Evolutionary conservation across 2,888 invertebrate species (phyloP), one percentile per base, ranked within the genome.

Genomic region (Agrilus mali): DNA sequence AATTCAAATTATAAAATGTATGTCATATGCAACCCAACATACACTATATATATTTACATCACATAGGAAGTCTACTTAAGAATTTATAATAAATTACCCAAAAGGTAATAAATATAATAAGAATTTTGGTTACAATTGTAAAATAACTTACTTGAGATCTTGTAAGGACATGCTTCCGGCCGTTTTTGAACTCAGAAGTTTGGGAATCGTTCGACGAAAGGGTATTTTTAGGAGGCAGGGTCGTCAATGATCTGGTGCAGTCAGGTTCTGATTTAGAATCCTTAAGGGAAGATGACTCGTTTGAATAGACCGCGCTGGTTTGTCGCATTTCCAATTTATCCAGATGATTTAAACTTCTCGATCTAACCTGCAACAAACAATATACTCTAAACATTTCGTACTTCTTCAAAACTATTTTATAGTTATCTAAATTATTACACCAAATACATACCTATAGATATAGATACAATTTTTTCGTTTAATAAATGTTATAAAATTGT

Each of bases 311-410:
- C 14, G 54, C 56, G 14, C 64, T 60, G n/a, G n/a, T n/a, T 46
- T 65, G 66, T 41, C 65, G 57, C 65, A 65, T 64, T 60, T 80
- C 78, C 59, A 82, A 66, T 52, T 74, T 74, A 70, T 82, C 81
- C 63, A 82, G 70, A 63, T 82, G 81, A 52, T 80, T 82, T 59
- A 82, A 69, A 63, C 81, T 82, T 62, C 81, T 74, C 49, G 81
- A 82, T 60, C 82, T 80, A 56, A 81, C 74, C 82, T 82, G 69
- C 12, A 69, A 70, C 40, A 48, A 47, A 47, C 42, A 44, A 41
- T 38, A 34, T 27, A 27, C 27, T 10, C 27, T 27, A 27, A 8
- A 27, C 27, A 27, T 27, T 27, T 27, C 27, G 10, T 27, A 27
- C 10, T 27, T 27, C 10, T 27, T 10, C 10, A 10, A 10, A 27